Evolutionary conservation across 2,888 invertebrate species (phyloP), one percentile per base, ranked within the genome.

Genomic region (Lacanobia oleracea): DNA sequence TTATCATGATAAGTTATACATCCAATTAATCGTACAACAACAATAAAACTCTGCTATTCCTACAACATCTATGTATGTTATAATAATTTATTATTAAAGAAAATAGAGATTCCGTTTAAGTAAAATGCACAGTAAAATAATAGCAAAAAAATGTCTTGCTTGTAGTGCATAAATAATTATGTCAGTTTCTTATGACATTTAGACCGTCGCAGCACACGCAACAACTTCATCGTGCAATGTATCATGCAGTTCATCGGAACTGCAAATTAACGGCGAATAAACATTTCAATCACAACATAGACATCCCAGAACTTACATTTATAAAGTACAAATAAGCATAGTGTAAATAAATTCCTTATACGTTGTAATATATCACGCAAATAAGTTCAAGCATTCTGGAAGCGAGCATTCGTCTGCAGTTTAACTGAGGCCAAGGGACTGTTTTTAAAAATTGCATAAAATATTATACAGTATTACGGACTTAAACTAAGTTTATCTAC

Each of bases 11-110:
- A 77, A 68, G 77, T 53, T 51, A 77, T 27, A 71, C 56, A 78
- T 75, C 56, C 57, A 75, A 69, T 75, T 69, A 69, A 59, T 70
- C 21, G 37, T 56, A 81, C 67, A 67, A 67, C 65, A 81, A 69
- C 51, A 64, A 77, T 69, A 63, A 63, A 72, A 67, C 60, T 72
- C 64, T 65, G 62, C 82, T 81, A 81, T 77, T 67, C 48, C 82
- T 81, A 80, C 65, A 27, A 76, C 63, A 72, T 64, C 65, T 56
- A 81, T 67, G 40, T 37, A 56, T 64, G 40, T 71, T 57, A 56
- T 56, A 43, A 69, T 69, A 40, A 37, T 56, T 48, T 48, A 54
- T 74, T 40, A 48, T 74, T 21, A 48, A 74, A 54, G 37, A 48
- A 74, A 72, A 74, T 74, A 33, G 21, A 37, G 21, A 23, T 50